Percentiles rank a stretch among this genome's conserved stretches.
phyloP scores from a whole-genome alignment of 2,113 vertebrate genomes.

The Parotia lawesii region DNA sequence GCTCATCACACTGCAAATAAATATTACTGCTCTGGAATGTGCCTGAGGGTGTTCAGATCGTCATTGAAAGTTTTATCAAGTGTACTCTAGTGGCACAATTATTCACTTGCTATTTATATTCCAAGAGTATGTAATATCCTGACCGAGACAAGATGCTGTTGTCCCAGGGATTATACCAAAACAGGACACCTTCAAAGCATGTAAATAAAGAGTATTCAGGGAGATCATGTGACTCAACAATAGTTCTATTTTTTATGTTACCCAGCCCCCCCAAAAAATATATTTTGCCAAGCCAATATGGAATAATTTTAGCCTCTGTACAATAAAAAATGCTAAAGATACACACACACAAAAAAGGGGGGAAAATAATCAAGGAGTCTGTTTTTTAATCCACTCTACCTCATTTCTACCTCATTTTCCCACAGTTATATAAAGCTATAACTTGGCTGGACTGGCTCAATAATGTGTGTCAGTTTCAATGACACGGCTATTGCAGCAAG shows the following conservation, averaged over 20 bases:
- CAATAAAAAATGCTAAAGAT: not conserved
- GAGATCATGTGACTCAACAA: not conserved
- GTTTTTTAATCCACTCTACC: too few relatives aligned
- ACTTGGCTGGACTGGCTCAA: not conserved
- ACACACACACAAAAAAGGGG: accelerated
- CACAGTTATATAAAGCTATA: not conserved
- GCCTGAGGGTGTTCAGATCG: not conserved
- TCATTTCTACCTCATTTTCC: not conserved
- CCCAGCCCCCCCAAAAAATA: accelerated
- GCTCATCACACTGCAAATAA: not conserved
- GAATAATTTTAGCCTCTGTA: not conserved
- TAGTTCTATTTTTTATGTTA: not conserved
- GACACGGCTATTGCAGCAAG: not conserved
- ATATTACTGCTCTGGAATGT: not conserved
- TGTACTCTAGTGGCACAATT: not conserved
- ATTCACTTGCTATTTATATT: not conserved
- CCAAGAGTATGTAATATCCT: not conserved
- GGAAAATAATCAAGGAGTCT: not conserved
- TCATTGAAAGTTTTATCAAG: not conserved
- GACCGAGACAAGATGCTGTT: not conserved
- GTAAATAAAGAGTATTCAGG: not conserved
- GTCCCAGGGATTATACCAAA: not conserved
- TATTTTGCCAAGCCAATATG: not conserved
- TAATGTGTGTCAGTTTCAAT: not conserved
- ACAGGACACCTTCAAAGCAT: not conserved